phyloP scores from a whole-genome alignment of 2,888 invertebrate species.

The Acanthopleura granulata region DNA sequence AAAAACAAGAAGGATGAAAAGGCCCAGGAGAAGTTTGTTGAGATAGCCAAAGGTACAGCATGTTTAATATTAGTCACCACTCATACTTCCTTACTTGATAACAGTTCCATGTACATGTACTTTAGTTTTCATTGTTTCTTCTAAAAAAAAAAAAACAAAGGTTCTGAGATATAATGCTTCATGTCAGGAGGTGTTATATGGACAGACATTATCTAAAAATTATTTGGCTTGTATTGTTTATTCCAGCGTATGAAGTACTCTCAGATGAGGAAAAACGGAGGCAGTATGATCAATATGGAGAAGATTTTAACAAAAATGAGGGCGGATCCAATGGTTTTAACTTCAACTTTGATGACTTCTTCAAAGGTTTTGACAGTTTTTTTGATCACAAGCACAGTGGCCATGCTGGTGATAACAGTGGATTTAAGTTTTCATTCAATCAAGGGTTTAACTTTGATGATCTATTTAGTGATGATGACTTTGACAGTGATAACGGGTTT shows the following conservation, averaged over 20 bases:
- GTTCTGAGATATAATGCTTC: too few species aligned
- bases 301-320: conserved; percentile 51
- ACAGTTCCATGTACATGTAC: too few species aligned
- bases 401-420: conserved; percentile 34
- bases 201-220: too few species aligned
- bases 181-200: too few species aligned
- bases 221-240: neutral
- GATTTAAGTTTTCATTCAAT: conserved; percentile 31
- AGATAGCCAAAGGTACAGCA: conserved; percentile 72
- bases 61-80: neutral
- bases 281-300: conserved; percentile 70
- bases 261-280: conserved; percentile 69
- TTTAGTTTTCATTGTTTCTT: too few species aligned
- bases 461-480: conserved; percentile 63
- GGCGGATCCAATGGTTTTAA: conserved; percentile 42
- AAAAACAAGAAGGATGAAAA: conserved; percentile 69
- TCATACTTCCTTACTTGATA: neutral
- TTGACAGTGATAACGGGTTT: conserved; percentile 30
- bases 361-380: conserved; percentile 62
- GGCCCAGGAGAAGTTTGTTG: conserved; percentile 72
- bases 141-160: too few species aligned
- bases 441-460: conserved; percentile 64
- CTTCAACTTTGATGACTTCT: conserved; percentile 70
- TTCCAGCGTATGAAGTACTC: conserved; percentile 71
- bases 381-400: conserved; percentile 38